These are phyloP conservation scores for Apocheima hispidaria DNA, from an alignment of 2,888 invertebrate genomes.

Conservation along the genomic window DNA sequence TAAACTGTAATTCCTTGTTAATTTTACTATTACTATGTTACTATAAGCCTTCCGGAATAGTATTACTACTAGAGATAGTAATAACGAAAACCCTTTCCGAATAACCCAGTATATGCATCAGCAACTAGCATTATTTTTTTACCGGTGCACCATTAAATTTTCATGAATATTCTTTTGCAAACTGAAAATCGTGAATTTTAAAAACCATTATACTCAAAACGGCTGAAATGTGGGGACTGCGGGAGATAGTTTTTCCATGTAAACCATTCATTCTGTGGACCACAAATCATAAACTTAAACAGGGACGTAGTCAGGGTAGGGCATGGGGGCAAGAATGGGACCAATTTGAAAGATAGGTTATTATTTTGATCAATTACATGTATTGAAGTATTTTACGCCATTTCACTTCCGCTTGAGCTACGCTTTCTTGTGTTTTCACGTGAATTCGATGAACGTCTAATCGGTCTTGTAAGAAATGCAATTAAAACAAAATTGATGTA, in stretches of 20 bases:
- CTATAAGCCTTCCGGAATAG: too few relatives aligned
- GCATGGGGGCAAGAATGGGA: not conserved
- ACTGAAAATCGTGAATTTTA: conserved; percentile 10
- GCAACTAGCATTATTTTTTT: conserved; percentile 1
- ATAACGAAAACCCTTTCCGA: not conserved
- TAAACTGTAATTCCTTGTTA: too few relatives aligned
- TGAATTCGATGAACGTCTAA: too few relatives aligned
- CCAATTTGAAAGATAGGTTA: not conserved
- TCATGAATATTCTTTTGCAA: conserved; percentile 21
- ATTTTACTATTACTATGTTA: too few relatives aligned
- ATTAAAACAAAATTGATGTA: not conserved
- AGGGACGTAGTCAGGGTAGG: conserved; percentile 25
- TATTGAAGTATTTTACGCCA: too few relatives aligned
- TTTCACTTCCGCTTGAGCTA: too few relatives aligned
- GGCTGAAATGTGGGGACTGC: conserved; percentile 13
- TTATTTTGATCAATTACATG: too few relatives aligned
- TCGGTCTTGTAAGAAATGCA: not conserved
- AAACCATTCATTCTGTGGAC: conserved; percentile 37
- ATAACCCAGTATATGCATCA: not conserved
- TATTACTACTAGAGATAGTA: too few relatives aligned
- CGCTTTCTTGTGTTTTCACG: too few relatives aligned
- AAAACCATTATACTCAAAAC: conserved; percentile 20
- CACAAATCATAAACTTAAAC: conserved; percentile 37
- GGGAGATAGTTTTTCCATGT: conserved; percentile 41
- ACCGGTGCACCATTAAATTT: conserved; percentile 10